Base-by-base conservation (phyloP, 2,113 vertebrate genomes). In the Aegithalos caudatus region DNA sequence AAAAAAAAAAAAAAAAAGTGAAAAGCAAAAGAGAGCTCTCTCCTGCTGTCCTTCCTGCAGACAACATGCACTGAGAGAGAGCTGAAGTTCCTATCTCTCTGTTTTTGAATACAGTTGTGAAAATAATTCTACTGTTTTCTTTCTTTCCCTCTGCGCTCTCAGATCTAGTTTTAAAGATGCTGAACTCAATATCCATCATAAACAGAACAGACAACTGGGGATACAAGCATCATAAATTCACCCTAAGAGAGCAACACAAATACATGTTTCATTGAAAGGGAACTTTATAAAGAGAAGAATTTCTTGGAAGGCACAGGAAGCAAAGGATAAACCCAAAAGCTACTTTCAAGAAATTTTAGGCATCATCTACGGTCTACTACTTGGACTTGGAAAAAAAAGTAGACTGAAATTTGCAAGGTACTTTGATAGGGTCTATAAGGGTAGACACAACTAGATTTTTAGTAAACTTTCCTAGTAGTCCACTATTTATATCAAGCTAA, bases 11-110 rank as follows among this genome's bases (percentile, higher is more conserved):
- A n/a, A n/a, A n/a, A n/a, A n/a, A n/a, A n/a, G n/a, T n/a, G n/a
- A n/a, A 42, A 53, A 53, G 19, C 5, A 18, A 42, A 53, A 4
- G 54, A 53, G 31, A 29, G 24, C 4, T 53, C 25, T 64, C 11
- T 64, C 31, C 24, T 3, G 3, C 24, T 28, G 29, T 35, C 48
- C 2, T 1, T 44, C 11, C 24, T 53, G 19, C 24, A 79, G 47
- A 64, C 8, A 44, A 23, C 31, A 44, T 0, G 0, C 12, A 53
- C 14, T 0, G 5, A 40, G 37, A 61, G 35, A n/a, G 12, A 40
- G 18, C 23, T 44, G 24, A 64, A 79, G 31, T 12, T 12, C 37
- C 42, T 42, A 35, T 29, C 48, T 28, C 18, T 40, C 1, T 37
- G 22, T 29, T 64, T 65, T 44, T 53, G 5, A 53, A 44, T 29